phyloP scores from a whole-genome alignment of 2,888 invertebrate genomes.

The Ectropis crepuscularia region DNA sequence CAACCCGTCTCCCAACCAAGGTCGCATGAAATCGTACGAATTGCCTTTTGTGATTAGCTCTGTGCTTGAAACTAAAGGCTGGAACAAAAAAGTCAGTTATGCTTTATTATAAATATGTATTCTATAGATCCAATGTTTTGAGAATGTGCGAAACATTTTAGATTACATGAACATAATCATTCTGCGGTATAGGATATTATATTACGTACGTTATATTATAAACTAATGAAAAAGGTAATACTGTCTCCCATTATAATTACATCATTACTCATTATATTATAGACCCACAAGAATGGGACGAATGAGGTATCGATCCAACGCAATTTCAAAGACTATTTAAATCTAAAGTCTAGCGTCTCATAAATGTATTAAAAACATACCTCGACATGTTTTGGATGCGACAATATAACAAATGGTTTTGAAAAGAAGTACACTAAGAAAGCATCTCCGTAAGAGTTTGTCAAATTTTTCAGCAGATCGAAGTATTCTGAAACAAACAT shows the following conservation, averaged over 20 bases:
- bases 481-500: conserved; percentile 1
- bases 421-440: not conserved
- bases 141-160: too few species aligned
- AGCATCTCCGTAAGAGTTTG: conserved; percentile 2
- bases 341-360: not conserved
- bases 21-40: conserved; percentile 73
- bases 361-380: conserved; percentile 1
- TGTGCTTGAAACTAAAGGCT: conserved; percentile 76
- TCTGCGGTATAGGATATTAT: too few species aligned
- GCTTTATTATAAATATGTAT: too few species aligned
- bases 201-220: too few species aligned
- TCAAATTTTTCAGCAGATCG: not conserved
- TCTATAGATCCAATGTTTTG: too few species aligned
- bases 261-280: too few species aligned
- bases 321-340: too few species aligned
- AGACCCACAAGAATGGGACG: too few species aligned
- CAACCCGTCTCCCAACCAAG: conserved; percentile 84
- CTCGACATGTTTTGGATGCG: conserved; percentile 5
- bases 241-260: too few species aligned
- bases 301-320: too few species aligned
- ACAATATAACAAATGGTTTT: not conserved
- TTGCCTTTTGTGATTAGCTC: conserved; percentile 82
- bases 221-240: too few species aligned
- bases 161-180: too few species aligned
- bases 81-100: conserved; percentile 41